Conservation (phyloP, 2,797 vertebrate species). For the Falco rusticolus region DNA sequence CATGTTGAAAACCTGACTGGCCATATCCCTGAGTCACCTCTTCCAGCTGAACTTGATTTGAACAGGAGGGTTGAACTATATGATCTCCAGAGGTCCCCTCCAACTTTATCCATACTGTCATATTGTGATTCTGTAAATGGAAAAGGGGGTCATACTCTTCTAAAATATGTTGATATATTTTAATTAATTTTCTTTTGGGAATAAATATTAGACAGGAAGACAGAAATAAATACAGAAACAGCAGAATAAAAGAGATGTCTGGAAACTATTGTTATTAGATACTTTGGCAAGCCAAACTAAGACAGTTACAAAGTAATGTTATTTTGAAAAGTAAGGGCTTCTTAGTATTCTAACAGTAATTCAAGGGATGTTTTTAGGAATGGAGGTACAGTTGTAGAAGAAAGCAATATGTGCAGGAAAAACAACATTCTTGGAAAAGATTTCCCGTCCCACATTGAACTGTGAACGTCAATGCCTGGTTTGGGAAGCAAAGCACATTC, state of each 20-base stretch:
- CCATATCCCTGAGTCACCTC: background rate
- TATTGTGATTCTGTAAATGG: background rate
- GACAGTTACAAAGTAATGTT: background rate
- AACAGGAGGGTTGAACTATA: background rate
- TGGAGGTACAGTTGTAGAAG: background rate
- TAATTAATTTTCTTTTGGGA: background rate
- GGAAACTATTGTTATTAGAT: background rate
- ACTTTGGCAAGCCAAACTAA: background rate
- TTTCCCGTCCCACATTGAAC: background rate
- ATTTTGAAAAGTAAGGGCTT: background rate
- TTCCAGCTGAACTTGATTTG: background rate
- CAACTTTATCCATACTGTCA: background rate
- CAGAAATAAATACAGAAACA: background rate
- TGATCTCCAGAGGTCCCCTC: background rate
- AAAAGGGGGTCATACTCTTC: background rate
- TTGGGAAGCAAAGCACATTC: background rate
- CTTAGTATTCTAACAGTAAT: background rate
- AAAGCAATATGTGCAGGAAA: background rate
- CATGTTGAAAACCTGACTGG: no score
- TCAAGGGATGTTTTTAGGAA: background rate
- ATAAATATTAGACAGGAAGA: background rate
- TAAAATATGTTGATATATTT: background rate
- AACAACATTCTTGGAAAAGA: background rate
- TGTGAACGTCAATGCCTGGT: background rate
- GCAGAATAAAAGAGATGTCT: background rate